These are phyloP conservation scores for Lasiurus borealis DNA, from an alignment of 2,113 vertebrate species.

Conservation along the genomic window DNA sequence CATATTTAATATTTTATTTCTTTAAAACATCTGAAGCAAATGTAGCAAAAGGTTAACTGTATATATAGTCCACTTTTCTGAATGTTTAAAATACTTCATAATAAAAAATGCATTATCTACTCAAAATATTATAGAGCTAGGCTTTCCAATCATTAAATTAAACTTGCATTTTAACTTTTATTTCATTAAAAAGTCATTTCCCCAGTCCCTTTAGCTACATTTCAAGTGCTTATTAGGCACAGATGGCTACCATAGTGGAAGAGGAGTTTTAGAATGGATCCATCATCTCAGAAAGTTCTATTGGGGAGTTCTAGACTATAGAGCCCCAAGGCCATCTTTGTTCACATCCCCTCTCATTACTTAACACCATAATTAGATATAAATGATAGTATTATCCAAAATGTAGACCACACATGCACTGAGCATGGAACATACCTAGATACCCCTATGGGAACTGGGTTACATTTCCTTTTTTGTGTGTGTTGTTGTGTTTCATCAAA, in stretches of 20 bases:
- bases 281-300: background rate
- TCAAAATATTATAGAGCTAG: background rate
- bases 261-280: background rate
- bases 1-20: background rate
- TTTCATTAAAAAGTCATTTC: background rate
- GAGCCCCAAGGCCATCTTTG: background rate
- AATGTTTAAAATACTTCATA: background rate
- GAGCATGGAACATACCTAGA: background rate
- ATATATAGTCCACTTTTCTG: background rate
- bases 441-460: background rate
- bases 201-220: background rate
- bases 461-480: background rate
- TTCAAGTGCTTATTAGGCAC: background rate
- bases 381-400: background rate
- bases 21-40: constrained; percentile 1
- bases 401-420: background rate
- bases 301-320: background rate
- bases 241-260: background rate
- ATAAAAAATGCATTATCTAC: background rate
- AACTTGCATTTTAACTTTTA: background rate
- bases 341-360: background rate
- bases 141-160: background rate
- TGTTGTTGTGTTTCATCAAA: background rate
- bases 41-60: background rate
- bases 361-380: background rate